Percentiles rank a stretch among this genome's conserved stretches.
Evolutionary conservation across 2,113 vertebrate species (phyloP).

Genomic region (Platycercus adscitus): DNA sequence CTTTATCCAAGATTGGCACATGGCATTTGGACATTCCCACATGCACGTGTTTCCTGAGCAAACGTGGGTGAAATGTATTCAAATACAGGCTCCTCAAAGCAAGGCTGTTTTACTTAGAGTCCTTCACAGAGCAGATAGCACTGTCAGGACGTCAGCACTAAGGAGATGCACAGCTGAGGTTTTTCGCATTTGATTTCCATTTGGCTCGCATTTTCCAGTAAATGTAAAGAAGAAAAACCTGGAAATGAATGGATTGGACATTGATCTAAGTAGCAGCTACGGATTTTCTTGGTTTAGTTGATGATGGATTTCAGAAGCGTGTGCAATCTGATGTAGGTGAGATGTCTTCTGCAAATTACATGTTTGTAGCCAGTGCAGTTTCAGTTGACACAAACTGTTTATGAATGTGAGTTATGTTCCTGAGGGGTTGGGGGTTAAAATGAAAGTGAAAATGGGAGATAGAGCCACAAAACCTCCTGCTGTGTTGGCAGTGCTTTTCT

Average conservation of each 20-base stretch:
- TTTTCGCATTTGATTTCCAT: not conserved
- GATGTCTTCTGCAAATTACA: not conserved
- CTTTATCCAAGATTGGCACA: not conserved
- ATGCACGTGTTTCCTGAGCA: not conserved
- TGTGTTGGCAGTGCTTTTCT: not conserved
- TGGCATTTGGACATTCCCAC: not conserved
- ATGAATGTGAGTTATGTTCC: not conserved
- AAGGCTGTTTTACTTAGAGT: not conserved
- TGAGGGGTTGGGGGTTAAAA: not conserved
- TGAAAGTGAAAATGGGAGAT: not conserved
- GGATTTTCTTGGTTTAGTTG: not conserved
- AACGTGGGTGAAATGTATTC: not conserved
- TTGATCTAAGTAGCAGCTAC: not conserved
- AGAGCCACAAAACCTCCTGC: not conserved
- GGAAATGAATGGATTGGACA: not conserved
- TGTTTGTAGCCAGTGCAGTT: not conserved
- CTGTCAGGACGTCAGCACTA: not conserved
- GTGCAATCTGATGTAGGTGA: not conserved
- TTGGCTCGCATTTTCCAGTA: not conserved
- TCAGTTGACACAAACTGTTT: not conserved
- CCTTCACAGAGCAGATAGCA: not conserved
- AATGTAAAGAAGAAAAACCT: not conserved
- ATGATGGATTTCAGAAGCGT: accelerated
- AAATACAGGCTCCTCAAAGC: not conserved
- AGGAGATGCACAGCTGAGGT: not conserved